Percentiles rank a stretch among this genome's conserved stretches.
These are phyloP conservation scores for Penaeus vannamei DNA, from an alignment of 1,140 invertebrate genomes.

Conservation along the genomic window DNA sequence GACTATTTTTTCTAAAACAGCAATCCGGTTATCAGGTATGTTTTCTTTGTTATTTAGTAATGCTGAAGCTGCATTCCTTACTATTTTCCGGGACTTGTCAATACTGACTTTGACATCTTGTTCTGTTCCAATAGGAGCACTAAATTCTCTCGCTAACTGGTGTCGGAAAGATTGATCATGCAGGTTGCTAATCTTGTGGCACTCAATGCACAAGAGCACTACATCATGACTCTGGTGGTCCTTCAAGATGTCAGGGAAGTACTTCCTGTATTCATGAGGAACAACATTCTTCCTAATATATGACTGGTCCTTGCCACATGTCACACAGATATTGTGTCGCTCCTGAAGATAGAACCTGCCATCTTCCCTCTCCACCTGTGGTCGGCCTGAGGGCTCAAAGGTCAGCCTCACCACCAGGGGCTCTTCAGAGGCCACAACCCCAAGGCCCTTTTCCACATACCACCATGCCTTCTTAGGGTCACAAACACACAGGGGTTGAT, in stretches of 20 bases:
- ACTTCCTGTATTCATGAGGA: constrained; percentile 86
- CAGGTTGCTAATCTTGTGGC: constrained; percentile 82
- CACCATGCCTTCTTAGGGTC: constrained; percentile 73
- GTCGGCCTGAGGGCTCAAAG: constrained; percentile 86
- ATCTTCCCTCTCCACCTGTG: constrained; percentile 78
- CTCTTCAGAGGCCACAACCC: constrained; percentile 76
- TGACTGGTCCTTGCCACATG: constrained; percentile 81
- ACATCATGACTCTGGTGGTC: constrained; percentile 88
- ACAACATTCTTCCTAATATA: constrained; percentile 86
- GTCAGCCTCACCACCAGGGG: constrained; percentile 82
- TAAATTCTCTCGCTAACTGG: constrained; percentile 77
- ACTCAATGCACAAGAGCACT: constrained; percentile 80
- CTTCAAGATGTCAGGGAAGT: constrained; percentile 85
- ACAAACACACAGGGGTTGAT: constrained; percentile 80
- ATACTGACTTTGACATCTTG: constrained; percentile 70
- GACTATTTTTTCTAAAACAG: too few species aligned
- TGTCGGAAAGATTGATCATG: constrained; percentile 78
- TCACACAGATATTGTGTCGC: constrained; percentile 86
- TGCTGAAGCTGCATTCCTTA: too few species aligned
- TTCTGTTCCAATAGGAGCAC: constrained; percentile 76
- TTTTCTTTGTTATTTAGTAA: too few species aligned
- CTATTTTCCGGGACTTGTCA: too few species aligned
- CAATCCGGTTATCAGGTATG: too few species aligned
- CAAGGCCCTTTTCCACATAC: constrained; percentile 79
- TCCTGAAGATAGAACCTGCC: constrained; percentile 67